phyloP scores from a whole-genome alignment of 2,888 invertebrate species.

The Hyposoter didymator region DNA sequence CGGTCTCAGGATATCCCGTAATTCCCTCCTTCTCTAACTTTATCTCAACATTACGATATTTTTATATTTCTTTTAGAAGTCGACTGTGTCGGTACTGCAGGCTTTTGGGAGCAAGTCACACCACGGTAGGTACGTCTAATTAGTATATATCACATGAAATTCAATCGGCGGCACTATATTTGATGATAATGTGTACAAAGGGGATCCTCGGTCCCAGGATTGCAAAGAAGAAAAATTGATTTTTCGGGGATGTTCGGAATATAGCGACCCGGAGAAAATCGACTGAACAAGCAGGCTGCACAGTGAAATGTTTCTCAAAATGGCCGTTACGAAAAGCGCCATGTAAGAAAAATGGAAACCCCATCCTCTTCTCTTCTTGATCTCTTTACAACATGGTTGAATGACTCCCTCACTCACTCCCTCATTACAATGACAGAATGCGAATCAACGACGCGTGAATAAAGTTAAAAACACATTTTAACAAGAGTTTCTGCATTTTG shows the following conservation, averaged over 20 bases:
- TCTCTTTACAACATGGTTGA: constrained; percentile 47
- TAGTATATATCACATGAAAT: neutral
- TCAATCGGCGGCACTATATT: neutral
- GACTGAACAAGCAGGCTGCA: neutral
- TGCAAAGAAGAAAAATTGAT: neutral
- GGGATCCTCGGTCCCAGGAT: neutral
- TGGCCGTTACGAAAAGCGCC: constrained; percentile 3
- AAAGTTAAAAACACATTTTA: constrained; percentile 3
- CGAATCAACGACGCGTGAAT: constrained; percentile 33
- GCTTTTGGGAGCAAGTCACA: neutral
- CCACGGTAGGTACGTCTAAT: neutral
- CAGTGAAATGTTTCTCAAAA: neutral
- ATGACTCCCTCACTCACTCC: neutral
- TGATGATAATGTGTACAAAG: neutral
- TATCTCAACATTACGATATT: no score
- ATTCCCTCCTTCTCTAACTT: neutral
- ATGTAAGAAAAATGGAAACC: neutral
- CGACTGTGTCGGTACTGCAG: neutral
- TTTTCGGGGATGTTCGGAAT: no score
- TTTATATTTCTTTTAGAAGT: no score
- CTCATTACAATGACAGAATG: constrained; percentile 58
- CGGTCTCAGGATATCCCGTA: neutral
- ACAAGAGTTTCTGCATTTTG: constrained; percentile 9
- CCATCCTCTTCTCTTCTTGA: neutral
- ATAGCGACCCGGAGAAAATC: neutral